A percentile compares a stretch with the other conserved stretches of the same genome.
Evolutionary conservation across 2,113 vertebrate species (phyloP).

Genomic region (Scatophagus argus): DNA sequence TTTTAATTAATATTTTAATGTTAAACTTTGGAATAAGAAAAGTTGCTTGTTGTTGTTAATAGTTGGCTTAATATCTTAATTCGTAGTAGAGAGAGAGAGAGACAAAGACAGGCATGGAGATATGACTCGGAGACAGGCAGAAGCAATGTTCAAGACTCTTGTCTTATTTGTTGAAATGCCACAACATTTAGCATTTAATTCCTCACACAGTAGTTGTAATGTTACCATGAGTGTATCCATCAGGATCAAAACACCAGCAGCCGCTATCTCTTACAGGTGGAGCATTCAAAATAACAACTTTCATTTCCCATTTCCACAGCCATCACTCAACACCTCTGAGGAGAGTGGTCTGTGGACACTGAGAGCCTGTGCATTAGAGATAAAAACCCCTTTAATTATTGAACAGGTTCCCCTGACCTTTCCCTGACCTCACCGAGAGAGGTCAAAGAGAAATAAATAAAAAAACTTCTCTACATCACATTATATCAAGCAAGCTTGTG

Average conservation of each 20-base stretch:
- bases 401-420: slow-evolving; percentile 64
- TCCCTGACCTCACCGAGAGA: slow-evolving; percentile 58
- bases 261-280: slow-evolving; percentile 33
- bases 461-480: neutral
- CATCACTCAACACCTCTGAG: slow-evolving; percentile 72
- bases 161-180: slow-evolving; percentile 10
- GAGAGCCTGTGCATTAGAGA: slow-evolving; percentile 62
- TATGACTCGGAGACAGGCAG: slow-evolving; percentile 7
- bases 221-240: neutral
- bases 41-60: too few species aligned
- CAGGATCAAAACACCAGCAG: neutral
- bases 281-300: slow-evolving; percentile 53
- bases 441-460: slow-evolving; percentile 42
- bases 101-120: neutral
- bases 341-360: slow-evolving; percentile 58
- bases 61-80: too few species aligned
- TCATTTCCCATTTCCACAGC: slow-evolving; percentile 54
- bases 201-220: neutral
- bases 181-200: neutral
- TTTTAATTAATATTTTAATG: too few species aligned
- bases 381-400: slow-evolving; percentile 73
- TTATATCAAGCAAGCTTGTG: neutral
- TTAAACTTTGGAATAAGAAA: too few species aligned
- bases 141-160: slow-evolving; percentile 9
- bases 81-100: neutral